Percentiles rank a stretch among this genome's conserved stretches.
Conservation (phyloP, 2,113 vertebrate genomes). For the Chunga burmeisteri region DNA sequence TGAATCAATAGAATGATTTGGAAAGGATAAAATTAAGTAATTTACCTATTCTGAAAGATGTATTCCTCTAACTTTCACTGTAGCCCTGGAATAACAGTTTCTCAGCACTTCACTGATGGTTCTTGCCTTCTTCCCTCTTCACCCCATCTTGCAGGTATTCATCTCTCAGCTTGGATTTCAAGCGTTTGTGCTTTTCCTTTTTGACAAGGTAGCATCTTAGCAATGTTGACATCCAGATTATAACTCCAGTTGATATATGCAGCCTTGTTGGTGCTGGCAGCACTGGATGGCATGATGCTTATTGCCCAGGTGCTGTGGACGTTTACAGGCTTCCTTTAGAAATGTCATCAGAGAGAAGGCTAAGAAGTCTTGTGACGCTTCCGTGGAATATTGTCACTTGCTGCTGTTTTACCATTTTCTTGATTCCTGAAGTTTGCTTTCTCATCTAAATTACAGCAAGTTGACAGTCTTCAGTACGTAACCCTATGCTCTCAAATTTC, state of each 20-base stretch:
- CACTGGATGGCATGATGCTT: neutral
- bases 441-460: neutral
- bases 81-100: neutral
- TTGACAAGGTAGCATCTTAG: neutral
- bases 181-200: neutral
- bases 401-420: neutral
- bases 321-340: neutral
- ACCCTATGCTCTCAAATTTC: neutral
- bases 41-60: no score
- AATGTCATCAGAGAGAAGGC: neutral
- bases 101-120: neutral
- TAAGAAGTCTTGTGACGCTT: neutral
- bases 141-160: neutral
- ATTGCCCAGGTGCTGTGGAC: neutral
- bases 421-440: neutral
- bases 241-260: neutral
- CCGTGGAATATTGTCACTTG: neutral
- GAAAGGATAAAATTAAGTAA: neutral
- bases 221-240: neutral
- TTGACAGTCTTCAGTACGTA: neutral
- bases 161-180: neutral
- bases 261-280: neutral
- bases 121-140: neutral
- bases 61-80: neutral
- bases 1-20: neutral